phyloP scores from a whole-genome alignment of 2,797 vertebrate genomes.

The Diplodus sargus region DNA sequence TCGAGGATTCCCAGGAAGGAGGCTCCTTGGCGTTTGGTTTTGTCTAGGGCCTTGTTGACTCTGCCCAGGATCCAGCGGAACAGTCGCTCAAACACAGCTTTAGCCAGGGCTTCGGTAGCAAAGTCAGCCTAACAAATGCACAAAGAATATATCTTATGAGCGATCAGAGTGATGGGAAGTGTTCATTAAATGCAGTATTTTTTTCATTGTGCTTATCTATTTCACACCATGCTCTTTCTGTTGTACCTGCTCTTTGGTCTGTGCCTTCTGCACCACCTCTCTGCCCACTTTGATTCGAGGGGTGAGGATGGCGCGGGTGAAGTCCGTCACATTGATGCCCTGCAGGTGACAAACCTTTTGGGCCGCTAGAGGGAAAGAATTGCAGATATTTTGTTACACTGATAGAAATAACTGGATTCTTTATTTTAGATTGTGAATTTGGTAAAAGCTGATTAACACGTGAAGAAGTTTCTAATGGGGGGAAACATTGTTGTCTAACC shows the following conservation, averaged over 20 bases:
- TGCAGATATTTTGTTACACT: not conserved
- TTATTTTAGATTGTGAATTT: not conserved
- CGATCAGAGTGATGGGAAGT: not conserved
- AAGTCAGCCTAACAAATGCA: constrained; percentile 90
- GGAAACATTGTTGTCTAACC: constrained; percentile 79
- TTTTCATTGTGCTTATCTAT: not conserved
- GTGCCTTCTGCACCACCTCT: constrained; percentile 97
- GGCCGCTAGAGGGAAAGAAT: constrained; percentile 84
- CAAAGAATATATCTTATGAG: constrained; percentile 3
- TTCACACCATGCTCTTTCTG: not conserved
- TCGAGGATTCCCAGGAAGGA: constrained; percentile 98
- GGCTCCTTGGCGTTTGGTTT: constrained; percentile 96
- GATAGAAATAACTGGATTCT: not conserved
- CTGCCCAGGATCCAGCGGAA: constrained; percentile 95
- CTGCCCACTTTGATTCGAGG: constrained; percentile 98
- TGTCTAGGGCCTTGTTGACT: constrained; percentile 96
- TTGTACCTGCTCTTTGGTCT: constrained; percentile 97
- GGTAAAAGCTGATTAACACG: not conserved
- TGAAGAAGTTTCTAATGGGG: not conserved
- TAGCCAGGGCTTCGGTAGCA: constrained; percentile 94
- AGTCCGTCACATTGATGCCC: constrained; percentile 98
- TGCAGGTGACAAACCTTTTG: constrained; percentile 98
- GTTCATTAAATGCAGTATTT: not conserved
- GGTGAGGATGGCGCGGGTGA: constrained; percentile 94
- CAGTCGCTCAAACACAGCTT: constrained; percentile 94